Evolutionary conservation across 2,113 vertebrate genomes (phyloP).

Genomic region (Plotosus lineatus): DNA sequence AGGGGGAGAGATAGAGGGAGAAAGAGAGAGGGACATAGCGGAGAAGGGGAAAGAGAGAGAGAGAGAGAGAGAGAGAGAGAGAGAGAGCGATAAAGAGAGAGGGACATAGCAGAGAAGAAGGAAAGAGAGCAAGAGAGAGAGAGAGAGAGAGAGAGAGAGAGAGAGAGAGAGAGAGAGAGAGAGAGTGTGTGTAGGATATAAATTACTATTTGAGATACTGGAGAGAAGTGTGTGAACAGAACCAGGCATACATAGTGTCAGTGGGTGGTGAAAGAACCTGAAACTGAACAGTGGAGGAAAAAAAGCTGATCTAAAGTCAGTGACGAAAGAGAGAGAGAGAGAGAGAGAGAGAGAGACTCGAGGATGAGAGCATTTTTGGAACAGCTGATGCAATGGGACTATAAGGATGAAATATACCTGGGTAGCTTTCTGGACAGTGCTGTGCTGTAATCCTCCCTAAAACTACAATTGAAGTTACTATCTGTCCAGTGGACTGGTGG

Average conservation of each 20-base stretch:
- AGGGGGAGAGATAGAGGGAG: constrained; percentile 53
- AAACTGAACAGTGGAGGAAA: constrained; percentile 2
- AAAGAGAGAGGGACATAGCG: constrained; percentile 60
- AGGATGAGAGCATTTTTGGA: neutral
- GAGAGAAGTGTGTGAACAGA: constrained; percentile 12
- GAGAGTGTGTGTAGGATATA: constrained; percentile 9
- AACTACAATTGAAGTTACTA: neutral
- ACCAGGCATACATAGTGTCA: constrained; percentile 24
- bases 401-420: neutral
- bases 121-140: neutral
- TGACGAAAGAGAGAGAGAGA: neutral
- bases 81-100: no score
- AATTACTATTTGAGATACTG: constrained; percentile 22
- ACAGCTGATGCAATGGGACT: neutral
- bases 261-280: constrained; percentile 30
- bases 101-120: no score
- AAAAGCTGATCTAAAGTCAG: neutral
- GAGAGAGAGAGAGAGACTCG: neutral
- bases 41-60: constrained; percentile 56
- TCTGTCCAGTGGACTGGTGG: no score
- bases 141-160: neutral
- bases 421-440: constrained; percentile 9
- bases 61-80: no score
- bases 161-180: neutral
- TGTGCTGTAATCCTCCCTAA: neutral